Conservation (phyloP, 2,888 invertebrate species). For the Rhamphomyia laevipes region DNA sequence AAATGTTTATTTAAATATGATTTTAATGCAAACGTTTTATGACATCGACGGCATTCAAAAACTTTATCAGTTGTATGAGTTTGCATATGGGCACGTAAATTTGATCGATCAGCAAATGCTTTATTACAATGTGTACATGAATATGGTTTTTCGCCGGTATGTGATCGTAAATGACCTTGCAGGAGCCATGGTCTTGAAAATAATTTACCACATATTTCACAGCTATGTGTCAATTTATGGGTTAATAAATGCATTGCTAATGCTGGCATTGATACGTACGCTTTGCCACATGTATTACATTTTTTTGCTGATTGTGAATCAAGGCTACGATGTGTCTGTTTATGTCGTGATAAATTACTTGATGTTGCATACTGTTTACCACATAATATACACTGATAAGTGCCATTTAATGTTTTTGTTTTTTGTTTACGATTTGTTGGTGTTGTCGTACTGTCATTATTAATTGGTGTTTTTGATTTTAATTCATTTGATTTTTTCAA, state of each 20-base stretch:
- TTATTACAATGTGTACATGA: constrained; percentile 90
- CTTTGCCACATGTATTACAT: constrained; percentile 90
- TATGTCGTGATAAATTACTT: constrained; percentile 78
- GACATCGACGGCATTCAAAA: constrained; percentile 74
- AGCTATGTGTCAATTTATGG: constrained; percentile 85
- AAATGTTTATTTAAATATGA: constrained; percentile 92
- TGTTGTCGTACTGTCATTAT: constrained; percentile 1
- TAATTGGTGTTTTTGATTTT: constrained; percentile 5
- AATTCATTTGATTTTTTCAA: constrained; percentile 28
- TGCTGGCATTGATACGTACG: constrained; percentile 96
- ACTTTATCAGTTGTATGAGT: constrained; percentile 87
- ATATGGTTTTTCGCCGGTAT: constrained; percentile 90
- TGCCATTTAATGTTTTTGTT: constrained; percentile 21
- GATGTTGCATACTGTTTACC: constrained; percentile 87
- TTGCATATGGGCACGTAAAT: constrained; percentile 89
- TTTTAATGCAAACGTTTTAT: constrained; percentile 86
- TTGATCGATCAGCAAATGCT: constrained; percentile 88
- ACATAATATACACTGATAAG: constrained; percentile 73
- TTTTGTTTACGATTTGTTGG: background rate
- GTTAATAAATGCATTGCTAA: constrained; percentile 88
- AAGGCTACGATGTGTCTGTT: constrained; percentile 83
- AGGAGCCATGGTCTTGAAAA: constrained; percentile 93
- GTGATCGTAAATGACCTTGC: constrained; percentile 76
- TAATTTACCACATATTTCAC: constrained; percentile 85
- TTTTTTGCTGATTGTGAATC: constrained; percentile 93